Conservation (phyloP, 2,113 vertebrate genomes). For the Corythornis cristatus region DNA sequence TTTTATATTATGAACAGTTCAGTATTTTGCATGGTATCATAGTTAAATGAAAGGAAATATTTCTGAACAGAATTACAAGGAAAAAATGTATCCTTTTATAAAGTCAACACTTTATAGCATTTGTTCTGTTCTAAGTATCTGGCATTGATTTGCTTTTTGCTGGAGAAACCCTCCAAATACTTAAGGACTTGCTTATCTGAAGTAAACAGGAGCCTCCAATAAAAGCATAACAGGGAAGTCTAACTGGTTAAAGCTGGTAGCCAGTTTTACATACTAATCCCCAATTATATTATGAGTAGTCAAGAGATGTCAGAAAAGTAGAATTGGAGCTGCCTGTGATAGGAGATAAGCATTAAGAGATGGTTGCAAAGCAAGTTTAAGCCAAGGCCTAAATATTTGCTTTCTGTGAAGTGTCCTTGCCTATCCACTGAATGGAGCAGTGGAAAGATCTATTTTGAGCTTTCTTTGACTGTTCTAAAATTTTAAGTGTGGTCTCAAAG, state of each 20-base stretch:
- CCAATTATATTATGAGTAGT: background rate
- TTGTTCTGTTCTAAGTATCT: background rate
- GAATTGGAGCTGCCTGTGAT: background rate
- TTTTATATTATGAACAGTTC: background rate
- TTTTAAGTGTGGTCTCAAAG: background rate
- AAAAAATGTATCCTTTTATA: background rate
- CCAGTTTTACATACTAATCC: background rate
- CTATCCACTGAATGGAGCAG: background rate
- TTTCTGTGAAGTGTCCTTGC: background rate
- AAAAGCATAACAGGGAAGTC: background rate
- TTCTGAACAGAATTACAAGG: background rate
- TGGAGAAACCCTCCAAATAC: background rate
- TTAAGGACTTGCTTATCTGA: background rate
- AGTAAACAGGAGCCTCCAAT: background rate
- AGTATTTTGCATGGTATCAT: background rate
- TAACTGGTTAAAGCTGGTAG: background rate
- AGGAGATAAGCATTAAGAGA: background rate
- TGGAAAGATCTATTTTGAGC: background rate
- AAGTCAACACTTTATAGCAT: background rate
- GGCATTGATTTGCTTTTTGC: background rate
- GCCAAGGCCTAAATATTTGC: background rate
- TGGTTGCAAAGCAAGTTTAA: background rate
- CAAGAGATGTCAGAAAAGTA: background rate
- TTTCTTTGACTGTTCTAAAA: background rate
- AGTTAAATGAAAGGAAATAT: background rate